Base-by-base conservation (phyloP, 2,888 invertebrate genomes). In the Napeogenes sylphis region DNA sequence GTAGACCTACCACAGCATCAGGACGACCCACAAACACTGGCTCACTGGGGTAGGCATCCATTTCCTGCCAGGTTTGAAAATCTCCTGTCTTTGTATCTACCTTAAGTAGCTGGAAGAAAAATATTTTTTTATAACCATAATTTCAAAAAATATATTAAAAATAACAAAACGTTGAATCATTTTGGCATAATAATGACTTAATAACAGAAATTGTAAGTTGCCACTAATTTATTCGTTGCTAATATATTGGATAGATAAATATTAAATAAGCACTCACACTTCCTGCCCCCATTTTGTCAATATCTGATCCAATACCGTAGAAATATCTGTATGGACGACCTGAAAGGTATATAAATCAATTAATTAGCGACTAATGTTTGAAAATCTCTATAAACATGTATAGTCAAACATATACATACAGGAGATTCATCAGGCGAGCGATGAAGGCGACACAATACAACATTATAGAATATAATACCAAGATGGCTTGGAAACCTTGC, bases 31-130 rank as follows among this genome's bases (percentile, higher is more conserved):
- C 93, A 80, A 95, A 95, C 69, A 95, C 92, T 0, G 95, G 95
- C 79, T 95, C 95, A 75, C 95, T 95, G 3, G 95, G 95, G 79
- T 93, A 95, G 57, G 93, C 91, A 68, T 93, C 92, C 0, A 82
- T 77, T 75, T 95, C 94, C 68, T 91, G 91, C 95, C 95, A 95
- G 0, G 91, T 92, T 68, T 85, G 81, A 57, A 80, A 83, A 0
- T 89, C 91, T 74, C 93, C 93, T 1, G 78, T 89, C 46, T 84
- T 67, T 0, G 92, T 92, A 73, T 95, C 94, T 30, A 69, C 58
- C 65, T 70, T 70, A 2, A 66, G 33, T 30, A 70, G 46, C 70
- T 70, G 64, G 45, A 68, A 62, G 33, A 13, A 2, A 35, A 2
- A 35, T 21, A 21, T 21, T 21, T 21, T 21, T 21, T 21, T 21